Base-by-base conservation (phyloP, 2,797 vertebrate genomes). In the Labroides dimidiatus region DNA sequence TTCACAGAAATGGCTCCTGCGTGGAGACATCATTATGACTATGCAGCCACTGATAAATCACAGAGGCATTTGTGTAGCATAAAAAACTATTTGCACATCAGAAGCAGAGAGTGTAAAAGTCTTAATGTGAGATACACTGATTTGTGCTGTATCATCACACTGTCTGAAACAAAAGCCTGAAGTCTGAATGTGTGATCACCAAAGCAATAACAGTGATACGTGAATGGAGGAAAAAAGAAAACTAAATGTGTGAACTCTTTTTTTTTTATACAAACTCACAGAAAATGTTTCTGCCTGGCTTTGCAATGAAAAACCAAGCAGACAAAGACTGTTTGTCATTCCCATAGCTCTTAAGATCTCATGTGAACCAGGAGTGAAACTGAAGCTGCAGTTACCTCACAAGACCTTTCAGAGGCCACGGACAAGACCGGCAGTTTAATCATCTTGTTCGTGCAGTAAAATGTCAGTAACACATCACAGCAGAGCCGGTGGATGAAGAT, bases 21-120 rank as follows among this genome's bases (percentile, higher is more conserved):
- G 96, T 99, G 84, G 97, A 99, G 93, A 98, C 97, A 24, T 99
- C 97, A 75, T 90, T 99, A 93, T 99, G 94, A 99, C 84, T 57
- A 72, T 72, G 61, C 67, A 58, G 57, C 48, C 52, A 15, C 67
- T 57, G 44, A 83, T 5, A 4, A 60, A 41, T 16, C 64, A 58
- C 62, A 49, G 63, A 27, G 47, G 55, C 49, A 14, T 55, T 33
- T 75, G 75, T 73, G 88, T 90, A 88, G 87, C 89, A 75, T 68
- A 42, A 43, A n/a, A 66, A 47, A 63, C 41, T 64, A 60, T 68
- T 39, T 64, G 47, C 43, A 69, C 48, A 66, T 48, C 54, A 59
- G 33, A 63, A 33, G 63, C 17, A 59, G 13, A 56, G 49, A 69
- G 66, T 57, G 51, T 17, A 60, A 72, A 24, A 63, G 52, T 76